phyloP scores from a whole-genome alignment of 92 coral and sea anemone genomes.

The Plumapathes pennacea region DNA sequence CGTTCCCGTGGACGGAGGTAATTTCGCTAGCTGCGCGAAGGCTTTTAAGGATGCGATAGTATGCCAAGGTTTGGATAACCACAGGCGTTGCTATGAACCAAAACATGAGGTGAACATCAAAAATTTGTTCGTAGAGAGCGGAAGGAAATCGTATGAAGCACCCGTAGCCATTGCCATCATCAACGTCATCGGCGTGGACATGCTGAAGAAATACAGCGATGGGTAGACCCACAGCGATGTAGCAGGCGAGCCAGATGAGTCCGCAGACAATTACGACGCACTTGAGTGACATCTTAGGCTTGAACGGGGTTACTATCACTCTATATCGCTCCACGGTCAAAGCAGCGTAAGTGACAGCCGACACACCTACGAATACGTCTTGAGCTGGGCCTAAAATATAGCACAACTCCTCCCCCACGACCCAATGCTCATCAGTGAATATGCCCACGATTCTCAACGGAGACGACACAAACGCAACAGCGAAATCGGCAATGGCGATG shows the following conservation, averaged over 20 bases:
- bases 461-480: slow-evolving; percentile 38
- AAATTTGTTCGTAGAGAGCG: slow-evolving; percentile 34
- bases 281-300: slow-evolving; percentile 47
- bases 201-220: slow-evolving; percentile 18
- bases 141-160: slow-evolving; percentile 44
- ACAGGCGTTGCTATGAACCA: slow-evolving; percentile 55
- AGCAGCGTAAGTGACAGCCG: slow-evolving; percentile 63
- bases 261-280: slow-evolving; percentile 48
- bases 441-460: slow-evolving; percentile 36
- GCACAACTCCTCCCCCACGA: slow-evolving; percentile 45
- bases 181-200: slow-evolving; percentile 1
- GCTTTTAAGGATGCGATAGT: slow-evolving; percentile 43
- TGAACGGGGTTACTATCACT: slow-evolving; percentile 69
- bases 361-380: slow-evolving; percentile 75
- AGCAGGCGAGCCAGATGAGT: slow-evolving; percentile 60
- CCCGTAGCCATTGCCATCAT: slow-evolving; percentile 1
- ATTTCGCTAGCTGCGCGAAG: slow-evolving; percentile 37
- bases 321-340: slow-evolving; percentile 72
- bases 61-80: slow-evolving; percentile 62
- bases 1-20: slow-evolving; percentile 8
- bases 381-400: slow-evolving; percentile 54
- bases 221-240: slow-evolving; percentile 61
- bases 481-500: slow-evolving; percentile 52
- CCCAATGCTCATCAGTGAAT: slow-evolving; percentile 53
- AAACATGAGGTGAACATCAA: slow-evolving; percentile 39